Conservation (phyloP, 2,113 vertebrate species). For the Bostrychus sinensis region DNA sequence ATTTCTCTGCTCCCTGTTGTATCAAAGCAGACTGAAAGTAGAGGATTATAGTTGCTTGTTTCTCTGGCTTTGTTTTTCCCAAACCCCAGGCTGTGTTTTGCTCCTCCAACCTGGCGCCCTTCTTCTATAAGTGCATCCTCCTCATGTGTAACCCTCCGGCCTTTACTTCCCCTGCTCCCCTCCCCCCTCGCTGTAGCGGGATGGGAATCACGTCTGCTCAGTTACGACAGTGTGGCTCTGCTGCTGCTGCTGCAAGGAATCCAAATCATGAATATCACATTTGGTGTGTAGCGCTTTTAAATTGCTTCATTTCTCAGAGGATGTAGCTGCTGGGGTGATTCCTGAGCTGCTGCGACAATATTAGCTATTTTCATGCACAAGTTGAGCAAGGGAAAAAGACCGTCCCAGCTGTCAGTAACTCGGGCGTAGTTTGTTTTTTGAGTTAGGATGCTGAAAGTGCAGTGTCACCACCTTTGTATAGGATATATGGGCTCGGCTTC, state of each 20-base stretch:
- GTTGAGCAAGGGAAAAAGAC: slow-evolving; percentile 39
- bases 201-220: slow-evolving; percentile 61
- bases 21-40: too few species aligned
- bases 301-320: slow-evolving; percentile 76
- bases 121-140: slow-evolving; percentile 12
- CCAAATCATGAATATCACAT: slow-evolving; percentile 80
- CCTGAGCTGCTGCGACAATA: slow-evolving; percentile 55
- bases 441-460: slow-evolving; percentile 22
- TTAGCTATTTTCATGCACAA: slow-evolving; percentile 65
- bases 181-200: slow-evolving; percentile 18
- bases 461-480: slow-evolving; percentile 16
- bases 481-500: slow-evolving; percentile 14
- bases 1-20: too few species aligned
- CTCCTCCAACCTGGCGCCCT: slow-evolving; percentile 14
- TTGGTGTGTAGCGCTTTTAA: slow-evolving; percentile 74
- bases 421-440: slow-evolving; percentile 31
- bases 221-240: slow-evolving; percentile 68
- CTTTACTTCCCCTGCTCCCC: slow-evolving; percentile 14
- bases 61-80: neutral
- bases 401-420: slow-evolving; percentile 47
- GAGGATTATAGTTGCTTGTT: neutral
- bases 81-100: neutral
- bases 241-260: slow-evolving; percentile 55
- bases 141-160: slow-evolving; percentile 13
- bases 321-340: slow-evolving; percentile 62